Conservation (phyloP, 92 coral and sea anemone species). For the Metridium senile region DNA sequence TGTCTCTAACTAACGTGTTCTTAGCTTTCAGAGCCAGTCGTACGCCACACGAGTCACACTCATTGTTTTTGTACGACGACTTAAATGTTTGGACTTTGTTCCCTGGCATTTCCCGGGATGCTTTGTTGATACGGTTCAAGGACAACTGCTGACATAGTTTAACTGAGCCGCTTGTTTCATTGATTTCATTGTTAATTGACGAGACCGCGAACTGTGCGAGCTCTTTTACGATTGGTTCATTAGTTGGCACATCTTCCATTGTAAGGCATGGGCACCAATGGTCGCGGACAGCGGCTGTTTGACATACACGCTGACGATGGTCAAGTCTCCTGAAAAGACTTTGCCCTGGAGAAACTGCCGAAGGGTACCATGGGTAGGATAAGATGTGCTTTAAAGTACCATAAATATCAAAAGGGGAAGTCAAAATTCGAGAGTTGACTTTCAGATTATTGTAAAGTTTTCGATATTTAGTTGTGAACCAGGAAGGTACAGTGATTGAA, state of each 20-base stretch:
- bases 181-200: slow-evolving; percentile 56
- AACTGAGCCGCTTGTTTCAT: slow-evolving; percentile 20
- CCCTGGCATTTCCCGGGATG: slow-evolving; percentile 84
- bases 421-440: slow-evolving; percentile 38
- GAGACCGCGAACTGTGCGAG: slow-evolving; percentile 56
- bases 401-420: slow-evolving; percentile 65
- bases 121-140: slow-evolving; percentile 52
- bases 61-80: slow-evolving; percentile 34
- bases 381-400: slow-evolving; percentile 55
- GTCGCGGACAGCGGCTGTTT: slow-evolving; percentile 44
- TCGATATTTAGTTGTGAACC: slow-evolving; percentile 39
- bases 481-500: slow-evolving; percentile 51
- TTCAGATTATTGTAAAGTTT: slow-evolving; percentile 27
- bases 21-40: slow-evolving; percentile 49
- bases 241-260: slow-evolving; percentile 53
- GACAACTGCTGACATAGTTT: slow-evolving; percentile 48
- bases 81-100: slow-evolving; percentile 61
- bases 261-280: slow-evolving; percentile 71
- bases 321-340: slow-evolving; percentile 41
- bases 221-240: slow-evolving; percentile 47
- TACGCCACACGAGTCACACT: slow-evolving; percentile 70
- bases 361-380: slow-evolving; percentile 41
- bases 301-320: slow-evolving; percentile 33
- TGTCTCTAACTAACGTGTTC: slow-evolving; percentile 59
- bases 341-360: slow-evolving; percentile 29